Conservation (phyloP, 1,140 invertebrate species). For the Sycobia sp. region DNA sequence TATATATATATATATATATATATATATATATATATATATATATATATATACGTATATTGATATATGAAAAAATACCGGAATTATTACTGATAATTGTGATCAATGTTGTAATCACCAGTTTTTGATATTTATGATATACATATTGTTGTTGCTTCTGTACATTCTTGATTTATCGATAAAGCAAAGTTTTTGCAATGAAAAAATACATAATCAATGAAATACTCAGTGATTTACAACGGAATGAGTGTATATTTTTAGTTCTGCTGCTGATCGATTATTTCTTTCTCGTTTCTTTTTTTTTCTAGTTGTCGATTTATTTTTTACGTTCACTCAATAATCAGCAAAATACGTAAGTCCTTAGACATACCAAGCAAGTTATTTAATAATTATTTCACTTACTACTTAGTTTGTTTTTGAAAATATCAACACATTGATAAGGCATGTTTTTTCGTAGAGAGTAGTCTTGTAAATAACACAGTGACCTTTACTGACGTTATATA, state of each 20-base stretch:
- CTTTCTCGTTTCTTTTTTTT: conserved; percentile 34
- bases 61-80: neutral
- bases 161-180: conserved; percentile 7
- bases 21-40: no score
- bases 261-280: conserved; percentile 24
- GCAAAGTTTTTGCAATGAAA: neutral
- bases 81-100: conserved; percentile 3
- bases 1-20: conserved; percentile 4
- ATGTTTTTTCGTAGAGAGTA: conserved; percentile 14
- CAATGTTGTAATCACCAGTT: conserved; percentile 10
- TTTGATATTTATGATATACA: conserved; percentile 2
- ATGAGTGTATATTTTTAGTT: conserved; percentile 21
- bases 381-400: conserved; percentile 16
- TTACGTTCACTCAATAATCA: conserved; percentile 32
- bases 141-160: conserved; percentile 2
- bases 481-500: neutral
- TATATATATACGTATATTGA: no score
- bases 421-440: neutral
- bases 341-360: conserved; percentile 27
- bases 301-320: conserved; percentile 34
- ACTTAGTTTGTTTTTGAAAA: no score
- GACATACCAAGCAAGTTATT: conserved; percentile 8
- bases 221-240: conserved; percentile 7
- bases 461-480: conserved; percentile 19
- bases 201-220: no score